A percentile compares a stretch with the other conserved stretches of the same genome.
Evolutionary conservation across 2,888 invertebrate species (phyloP).

Genomic region (Nebria brevicollis): DNA sequence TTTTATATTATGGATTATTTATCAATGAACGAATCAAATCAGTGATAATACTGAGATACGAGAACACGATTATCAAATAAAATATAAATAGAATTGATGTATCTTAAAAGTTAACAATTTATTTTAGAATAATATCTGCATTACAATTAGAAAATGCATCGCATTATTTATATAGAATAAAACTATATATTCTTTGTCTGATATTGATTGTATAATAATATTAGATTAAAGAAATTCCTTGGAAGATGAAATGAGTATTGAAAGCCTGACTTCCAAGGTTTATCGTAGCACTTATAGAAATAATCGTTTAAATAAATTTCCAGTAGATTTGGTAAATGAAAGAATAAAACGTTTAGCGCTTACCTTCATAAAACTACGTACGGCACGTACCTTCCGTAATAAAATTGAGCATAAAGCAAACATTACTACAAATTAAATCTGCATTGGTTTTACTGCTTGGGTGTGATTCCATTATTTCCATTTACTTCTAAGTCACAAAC

Average conservation of each 20-base stretch:
- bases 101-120: no score
- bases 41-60: no score
- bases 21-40: no score
- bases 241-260: neutral
- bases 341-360: conserved; percentile 36
- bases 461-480: conserved; percentile 57
- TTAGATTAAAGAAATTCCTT: no score
- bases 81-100: no score
- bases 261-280: neutral
- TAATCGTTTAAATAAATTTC: conserved; percentile 51
- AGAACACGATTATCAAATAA: no score
- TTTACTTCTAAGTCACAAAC: conserved; percentile 49
- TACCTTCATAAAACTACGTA: conserved; percentile 42
- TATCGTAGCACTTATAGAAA: conserved; percentile 46
- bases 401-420: conserved; percentile 54
- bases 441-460: conserved; percentile 56
- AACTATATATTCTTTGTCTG: no score
- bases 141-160: no score
- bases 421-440: conserved; percentile 57
- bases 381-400: conserved; percentile 53
- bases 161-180: no score
- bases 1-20: no score
- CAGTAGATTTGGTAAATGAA: conserved; percentile 50
- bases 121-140: no score
- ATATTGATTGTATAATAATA: no score